These are phyloP conservation scores for Plecotus auritus DNA, from an alignment of 2,113 vertebrate genomes.

Conservation along the genomic window DNA sequence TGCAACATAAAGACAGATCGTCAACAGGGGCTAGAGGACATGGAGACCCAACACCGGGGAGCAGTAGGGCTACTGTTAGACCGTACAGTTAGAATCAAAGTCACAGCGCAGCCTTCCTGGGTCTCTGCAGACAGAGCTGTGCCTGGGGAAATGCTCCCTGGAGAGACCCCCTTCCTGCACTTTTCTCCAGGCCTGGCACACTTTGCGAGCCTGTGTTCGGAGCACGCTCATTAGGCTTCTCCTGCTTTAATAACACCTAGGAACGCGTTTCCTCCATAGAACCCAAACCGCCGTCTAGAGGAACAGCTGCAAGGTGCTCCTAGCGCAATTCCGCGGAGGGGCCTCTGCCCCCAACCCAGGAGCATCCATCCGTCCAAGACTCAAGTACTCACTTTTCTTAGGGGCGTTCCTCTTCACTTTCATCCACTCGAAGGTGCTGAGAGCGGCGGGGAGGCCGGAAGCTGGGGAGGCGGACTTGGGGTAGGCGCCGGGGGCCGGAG, in stretches of 20 bases:
- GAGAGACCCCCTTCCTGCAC: not conserved
- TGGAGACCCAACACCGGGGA: not conserved
- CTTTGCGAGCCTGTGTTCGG: not conserved
- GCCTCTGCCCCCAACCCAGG: not conserved
- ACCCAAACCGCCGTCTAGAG: not conserved
- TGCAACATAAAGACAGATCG: slow-evolving; percentile 71
- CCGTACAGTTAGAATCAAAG: not conserved
- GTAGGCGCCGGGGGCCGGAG: slow-evolving; percentile 68
- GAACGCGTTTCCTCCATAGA: not conserved
- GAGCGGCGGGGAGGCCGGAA: slow-evolving; percentile 55
- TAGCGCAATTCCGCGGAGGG: not conserved
- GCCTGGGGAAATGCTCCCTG: not conserved
- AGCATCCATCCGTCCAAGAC: not conserved
- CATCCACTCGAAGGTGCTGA: slow-evolving; percentile 83
- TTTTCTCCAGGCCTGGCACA: not conserved
- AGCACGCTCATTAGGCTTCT: not conserved
- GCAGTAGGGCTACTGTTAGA: not conserved
- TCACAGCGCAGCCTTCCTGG: not conserved
- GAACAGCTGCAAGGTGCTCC: not conserved
- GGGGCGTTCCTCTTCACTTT: slow-evolving; percentile 81
- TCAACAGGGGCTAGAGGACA: not conserved
- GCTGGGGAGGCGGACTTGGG: slow-evolving; percentile 58
- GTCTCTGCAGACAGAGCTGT: not conserved
- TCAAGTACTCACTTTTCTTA: slow-evolving; percentile 78
- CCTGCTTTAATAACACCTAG: not conserved